Evolutionary conservation across 1,140 invertebrate species (phyloP), one percentile per base, ranked within the genome.

Genomic region (Xylocopa sonorina): DNA sequence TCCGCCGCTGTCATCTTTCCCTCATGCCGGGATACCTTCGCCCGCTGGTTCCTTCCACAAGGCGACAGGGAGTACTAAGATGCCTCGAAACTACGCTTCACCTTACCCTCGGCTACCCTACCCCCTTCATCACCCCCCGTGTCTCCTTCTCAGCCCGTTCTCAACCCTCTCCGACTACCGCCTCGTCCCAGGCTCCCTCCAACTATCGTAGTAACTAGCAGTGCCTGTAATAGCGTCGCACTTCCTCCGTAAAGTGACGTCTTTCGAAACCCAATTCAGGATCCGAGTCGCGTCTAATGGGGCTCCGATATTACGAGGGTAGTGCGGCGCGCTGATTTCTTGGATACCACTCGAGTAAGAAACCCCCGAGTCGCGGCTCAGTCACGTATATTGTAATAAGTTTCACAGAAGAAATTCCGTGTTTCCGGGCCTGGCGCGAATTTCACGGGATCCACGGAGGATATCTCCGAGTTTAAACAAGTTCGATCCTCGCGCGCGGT

Each of bases 201-300:
- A 87, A 87, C 81, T 88, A 88, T 84, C 84, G 79, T 81, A 86
- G 82, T 90, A 90, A 90, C 89, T 90, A 89, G 84, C 88, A 86
- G 87, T 90, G 88, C 87, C 87, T 90, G 85, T 89, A 90, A 90
- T 89, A 87, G 86, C 83, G 84, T 84, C 83, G 87, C 82, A 83
- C 81, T 89, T 80, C 85, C 87, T 89, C 80, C 87, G 85, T 85
- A 89, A 90, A 90, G 89, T 87, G 89, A 89, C 87, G 88, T 89
- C 86, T 87, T 88, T 87, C 81, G 85, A 89, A 90, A 90, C 83
- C 79, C 89, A 84, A 82, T 87, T 88, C 80, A 81, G 84, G 71
- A 81, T 72, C 84, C 77, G 60, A 86, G 84, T 85, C 80, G 85
- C 81, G 78, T 86, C 85, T 86, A 86, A 86, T 86, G 84, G 85